phyloP scores from a whole-genome alignment of 2,797 vertebrate genomes.

The Brachyrhaphis roseni region DNA sequence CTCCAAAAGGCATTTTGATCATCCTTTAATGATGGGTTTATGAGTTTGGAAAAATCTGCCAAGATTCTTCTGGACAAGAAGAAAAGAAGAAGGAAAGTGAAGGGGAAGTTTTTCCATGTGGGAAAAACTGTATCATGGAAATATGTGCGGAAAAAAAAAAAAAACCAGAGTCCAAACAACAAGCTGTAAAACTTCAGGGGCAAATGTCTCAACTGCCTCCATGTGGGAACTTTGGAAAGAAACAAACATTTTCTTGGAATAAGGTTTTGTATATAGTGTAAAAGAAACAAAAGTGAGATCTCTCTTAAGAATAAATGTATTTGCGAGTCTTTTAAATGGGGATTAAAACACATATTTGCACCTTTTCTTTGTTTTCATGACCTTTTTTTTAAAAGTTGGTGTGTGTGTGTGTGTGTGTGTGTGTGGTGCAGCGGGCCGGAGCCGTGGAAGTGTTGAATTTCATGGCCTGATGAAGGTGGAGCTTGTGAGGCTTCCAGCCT shows the following conservation, averaged over 20 bases:
- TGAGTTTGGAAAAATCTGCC: neutral
- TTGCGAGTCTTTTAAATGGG: neutral
- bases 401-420: neutral
- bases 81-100: neutral
- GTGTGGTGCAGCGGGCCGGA: neutral
- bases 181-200: neutral
- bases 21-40: neutral
- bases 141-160: neutral
- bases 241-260: neutral
- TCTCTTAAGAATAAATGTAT: neutral
- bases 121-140: neutral
- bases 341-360: neutral
- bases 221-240: neutral
- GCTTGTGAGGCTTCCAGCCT: constrained; percentile 46
- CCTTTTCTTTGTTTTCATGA: neutral
- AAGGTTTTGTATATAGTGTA: neutral
- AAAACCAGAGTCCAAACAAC: neutral
- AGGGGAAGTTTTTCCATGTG: neutral
- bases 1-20: neutral
- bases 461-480: constrained; percentile 63
- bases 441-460: constrained; percentile 57
- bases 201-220: neutral
- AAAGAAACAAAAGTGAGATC: neutral
- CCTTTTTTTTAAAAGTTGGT: neutral
- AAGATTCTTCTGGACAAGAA: neutral